Evolutionary conservation across 2,888 invertebrate genomes (phyloP), one percentile per base, ranked within the genome.

Genomic region (Heliconius cydno): DNA sequence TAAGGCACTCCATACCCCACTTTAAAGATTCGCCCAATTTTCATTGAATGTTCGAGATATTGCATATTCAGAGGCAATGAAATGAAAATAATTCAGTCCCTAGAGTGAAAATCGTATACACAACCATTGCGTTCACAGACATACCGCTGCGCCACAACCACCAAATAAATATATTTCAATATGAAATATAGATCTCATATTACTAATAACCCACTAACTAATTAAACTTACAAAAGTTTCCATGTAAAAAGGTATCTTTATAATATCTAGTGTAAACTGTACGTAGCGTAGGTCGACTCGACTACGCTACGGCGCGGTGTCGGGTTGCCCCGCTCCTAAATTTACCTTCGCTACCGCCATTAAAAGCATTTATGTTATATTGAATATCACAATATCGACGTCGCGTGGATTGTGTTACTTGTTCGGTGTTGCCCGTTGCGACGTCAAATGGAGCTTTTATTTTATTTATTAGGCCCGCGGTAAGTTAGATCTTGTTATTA

Each of bases 341-440:
- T 94, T 94, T 94, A 94, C 94, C 93, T 94, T 93, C 88, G 90
- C 92, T 92, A 89, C 91, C 89, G 92, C 92, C 94, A 92, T 93
- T 94, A 94, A 94, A 94, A 94, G 94, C 94, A 91, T 94, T 94
- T 92, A 92, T 91, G 92, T 91, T 91, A 90, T 92, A 93, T 92
- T 92, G 90, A 90, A 90, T 94, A 91, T 91, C 93, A 90, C 89
- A 90, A 90, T 91, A 91, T 92, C 88, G 91, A 91, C 89, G 89
- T 86, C 86, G 85, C 83, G 80, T 83, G 85, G 86, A 78, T 84
- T 68, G 75, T 72, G 79, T 84, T 84, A 80, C 82, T 25, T 70
- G 65, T 79, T 77, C 63, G n/a, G 7, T 15, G 65, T 28, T 79
- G 73, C 57, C 71, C 76, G 73, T 22, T 28, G 68, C n/a, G 78